phyloP scores from a whole-genome alignment of 2,888 invertebrate species.

The Pterostichus madidus region DNA sequence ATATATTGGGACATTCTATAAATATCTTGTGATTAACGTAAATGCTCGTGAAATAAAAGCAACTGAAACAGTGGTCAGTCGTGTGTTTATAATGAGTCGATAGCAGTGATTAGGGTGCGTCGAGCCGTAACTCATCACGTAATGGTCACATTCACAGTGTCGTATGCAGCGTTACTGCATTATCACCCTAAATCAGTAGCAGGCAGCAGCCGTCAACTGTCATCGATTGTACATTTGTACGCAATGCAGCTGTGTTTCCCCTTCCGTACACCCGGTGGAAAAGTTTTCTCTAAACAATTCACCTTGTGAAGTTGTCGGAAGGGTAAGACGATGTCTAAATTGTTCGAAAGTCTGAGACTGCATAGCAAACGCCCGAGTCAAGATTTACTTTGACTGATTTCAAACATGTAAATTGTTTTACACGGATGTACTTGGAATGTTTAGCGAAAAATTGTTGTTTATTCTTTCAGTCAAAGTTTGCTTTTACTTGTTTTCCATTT shows the following conservation, averaged over 20 bases:
- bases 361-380: conserved; percentile 1
- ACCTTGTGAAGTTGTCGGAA: background rate
- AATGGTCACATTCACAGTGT: conserved; percentile 36
- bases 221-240: conserved; percentile 54
- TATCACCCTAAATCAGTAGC: conserved; percentile 49
- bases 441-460: conserved; percentile 29
- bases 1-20: too few relatives aligned
- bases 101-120: conserved; percentile 15
- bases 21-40: background rate
- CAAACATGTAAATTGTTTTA: conserved; percentile 29
- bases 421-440: background rate
- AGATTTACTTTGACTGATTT: conserved; percentile 46
- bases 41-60: background rate
- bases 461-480: background rate
- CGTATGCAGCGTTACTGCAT: conserved; percentile 13
- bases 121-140: conserved; percentile 44
- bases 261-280: background rate
- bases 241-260: conserved; percentile 38
- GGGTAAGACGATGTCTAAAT: conserved; percentile 19
- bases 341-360: conserved; percentile 22
- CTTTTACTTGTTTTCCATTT: conserved; percentile 9
- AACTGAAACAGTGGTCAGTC: background rate
- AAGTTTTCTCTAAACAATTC: conserved; percentile 37
- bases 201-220: conserved; percentile 47
- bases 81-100: background rate